Evolutionary conservation across 2,113 vertebrate species (phyloP).

Genomic region (Bambusicola thoracicus): DNA sequence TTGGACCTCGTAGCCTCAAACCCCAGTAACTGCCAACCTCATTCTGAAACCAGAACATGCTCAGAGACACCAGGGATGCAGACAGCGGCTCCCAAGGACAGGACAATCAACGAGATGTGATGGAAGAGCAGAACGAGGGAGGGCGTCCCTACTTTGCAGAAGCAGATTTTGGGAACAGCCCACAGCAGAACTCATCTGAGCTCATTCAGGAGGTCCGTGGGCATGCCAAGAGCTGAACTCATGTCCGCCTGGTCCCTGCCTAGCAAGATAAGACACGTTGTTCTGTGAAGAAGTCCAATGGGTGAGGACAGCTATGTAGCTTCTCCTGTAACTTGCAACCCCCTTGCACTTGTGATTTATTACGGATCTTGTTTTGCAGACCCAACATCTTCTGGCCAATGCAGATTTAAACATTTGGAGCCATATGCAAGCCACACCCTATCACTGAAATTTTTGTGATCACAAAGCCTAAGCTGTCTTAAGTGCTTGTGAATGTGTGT

Average conservation of each 20-base stretch:
- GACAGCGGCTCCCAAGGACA: accelerated
- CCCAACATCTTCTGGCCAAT: background rate
- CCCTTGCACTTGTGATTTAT: background rate
- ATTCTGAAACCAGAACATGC: background rate
- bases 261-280: slow-evolving; percentile 16
- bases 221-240: slow-evolving; percentile 56
- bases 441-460: background rate
- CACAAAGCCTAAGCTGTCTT: background rate
- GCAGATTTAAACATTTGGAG: background rate
- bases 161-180: background rate
- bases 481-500: too few relatives aligned
- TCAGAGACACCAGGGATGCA: background rate
- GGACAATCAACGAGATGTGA: background rate
- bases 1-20: background rate
- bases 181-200: background rate
- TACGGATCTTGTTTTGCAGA: background rate
- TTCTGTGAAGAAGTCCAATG: background rate
- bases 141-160: background rate
- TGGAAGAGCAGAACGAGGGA: background rate
- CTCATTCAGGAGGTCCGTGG: background rate
- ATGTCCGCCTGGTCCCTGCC: slow-evolving; percentile 7
- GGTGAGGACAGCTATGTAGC: slow-evolving; percentile 35
- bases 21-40: background rate
- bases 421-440: background rate
- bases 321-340: background rate